Conservation (phyloP, 2,113 vertebrate species). For the Ranitomeya imitator region DNA sequence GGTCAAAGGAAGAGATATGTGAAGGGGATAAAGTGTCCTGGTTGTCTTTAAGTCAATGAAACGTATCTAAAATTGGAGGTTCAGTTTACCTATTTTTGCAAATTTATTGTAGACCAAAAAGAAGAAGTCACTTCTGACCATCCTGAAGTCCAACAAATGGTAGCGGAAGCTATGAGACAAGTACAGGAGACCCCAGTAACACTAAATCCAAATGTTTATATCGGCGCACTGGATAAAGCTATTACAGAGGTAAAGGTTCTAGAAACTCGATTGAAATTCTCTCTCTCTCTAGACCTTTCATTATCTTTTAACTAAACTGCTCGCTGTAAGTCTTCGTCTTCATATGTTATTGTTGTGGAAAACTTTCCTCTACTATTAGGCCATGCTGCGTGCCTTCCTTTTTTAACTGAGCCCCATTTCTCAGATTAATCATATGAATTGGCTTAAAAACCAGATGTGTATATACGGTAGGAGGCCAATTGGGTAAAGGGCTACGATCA, state of each 20-base stretch:
- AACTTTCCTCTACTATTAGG: background rate
- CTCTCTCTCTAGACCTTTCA: background rate
- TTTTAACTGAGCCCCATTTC: no score
- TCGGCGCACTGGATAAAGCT: slow-evolving; percentile 70
- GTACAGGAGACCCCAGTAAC: slow-evolving; percentile 62
- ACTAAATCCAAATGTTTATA: slow-evolving; percentile 65
- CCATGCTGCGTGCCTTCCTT: no score
- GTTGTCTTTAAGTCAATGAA: background rate
- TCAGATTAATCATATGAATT: no score
- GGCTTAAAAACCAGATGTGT: no score
- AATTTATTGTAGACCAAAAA: background rate
- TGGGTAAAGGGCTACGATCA: no score
- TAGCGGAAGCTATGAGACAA: slow-evolving; percentile 68
- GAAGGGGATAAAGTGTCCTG: no score
- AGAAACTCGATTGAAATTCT: background rate
- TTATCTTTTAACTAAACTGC: background rate
- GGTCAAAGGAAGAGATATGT: no score
- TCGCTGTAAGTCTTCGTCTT: background rate
- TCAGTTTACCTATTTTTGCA: background rate
- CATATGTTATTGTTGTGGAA: background rate
- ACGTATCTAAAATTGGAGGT: background rate
- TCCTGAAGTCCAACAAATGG: slow-evolving; percentile 76
- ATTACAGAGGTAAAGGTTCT: slow-evolving; percentile 74
- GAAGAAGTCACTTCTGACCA: slow-evolving; percentile 76
- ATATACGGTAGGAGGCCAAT: no score